Evolutionary conservation across 2,797 vertebrate species (phyloP).

Genomic region (Melanotaenia trifasciata): DNA sequence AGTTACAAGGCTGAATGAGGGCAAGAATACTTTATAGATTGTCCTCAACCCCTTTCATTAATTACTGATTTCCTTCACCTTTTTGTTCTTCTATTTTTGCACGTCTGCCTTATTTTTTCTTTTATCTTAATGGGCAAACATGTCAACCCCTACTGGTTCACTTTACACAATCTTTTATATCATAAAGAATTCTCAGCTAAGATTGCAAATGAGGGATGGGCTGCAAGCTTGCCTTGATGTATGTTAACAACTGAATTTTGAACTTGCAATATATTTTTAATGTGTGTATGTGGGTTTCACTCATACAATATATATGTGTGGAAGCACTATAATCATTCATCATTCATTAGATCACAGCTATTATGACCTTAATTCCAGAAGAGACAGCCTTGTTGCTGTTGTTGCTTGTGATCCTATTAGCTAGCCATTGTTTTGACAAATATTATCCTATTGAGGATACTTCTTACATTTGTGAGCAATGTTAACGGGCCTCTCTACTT

Average conservation of each 20-base stretch:
- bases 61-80: constrained; percentile 21
- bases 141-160: not conserved
- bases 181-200: not conserved
- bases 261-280: not conserved
- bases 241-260: not conserved
- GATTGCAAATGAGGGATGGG: not conserved
- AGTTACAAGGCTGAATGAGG: constrained; percentile 4
- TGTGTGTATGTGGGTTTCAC: not conserved
- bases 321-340: not conserved
- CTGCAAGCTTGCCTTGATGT: not conserved
- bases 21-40: not conserved
- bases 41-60: not conserved
- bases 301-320: not conserved
- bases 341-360: not conserved
- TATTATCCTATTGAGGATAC: not conserved
- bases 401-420: not conserved
- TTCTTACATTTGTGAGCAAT: not conserved
- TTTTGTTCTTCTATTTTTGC: not conserved
- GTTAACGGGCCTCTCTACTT: not conserved
- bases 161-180: not conserved
- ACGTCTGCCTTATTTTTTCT: not conserved
- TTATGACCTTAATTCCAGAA: not conserved
- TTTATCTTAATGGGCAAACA: not conserved
- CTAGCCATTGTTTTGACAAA: not conserved
- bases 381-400: not conserved